Evolutionary conservation across 2,113 vertebrate genomes (phyloP), one percentile per base, ranked within the genome.

Genomic region (Catagonus wagneri): DNA sequence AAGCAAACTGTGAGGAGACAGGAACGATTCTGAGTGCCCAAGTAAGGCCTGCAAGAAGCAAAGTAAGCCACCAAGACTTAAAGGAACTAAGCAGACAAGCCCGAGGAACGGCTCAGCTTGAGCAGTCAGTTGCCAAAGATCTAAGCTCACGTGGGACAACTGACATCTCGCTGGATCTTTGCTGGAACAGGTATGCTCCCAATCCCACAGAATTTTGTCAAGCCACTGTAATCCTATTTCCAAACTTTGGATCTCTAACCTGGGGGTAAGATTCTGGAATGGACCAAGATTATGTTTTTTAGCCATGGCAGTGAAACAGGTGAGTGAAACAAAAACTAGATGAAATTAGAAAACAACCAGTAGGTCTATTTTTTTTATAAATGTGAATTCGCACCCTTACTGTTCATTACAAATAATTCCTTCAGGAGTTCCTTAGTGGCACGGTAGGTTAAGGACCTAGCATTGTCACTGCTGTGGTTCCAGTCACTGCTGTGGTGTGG

Each of bases 281-380:
- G 85, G 17, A 74, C 27, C 34, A 50, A 65, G 20, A 93, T 56
- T 83, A 72, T 65, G 4, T 84, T 39, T 92, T 93, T 29, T 22
- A 44, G 44, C n/a, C 71, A 88, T 36, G 76, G 6, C 2, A 29
- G 7, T 83, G 39, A 96, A 88, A 27, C 25, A 2, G 12, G 8
- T n/a, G 2, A 75, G 78, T 60, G 39, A 89, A 91, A 83, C 74
- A 89, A 96, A 93, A 89, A 27, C 61, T 72, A 72, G 11, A 39
- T 36, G 50, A 83, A 69, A 17, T 56, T 56, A 22, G 22, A 36
- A 29, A 29, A 34, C 16, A 19, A 79, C 39, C 72, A 56, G 6
- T 22, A 16, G 14, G 61, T 7, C 27, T 60, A 17, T 60, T 79
- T 94, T 79, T 94, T 71, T 76, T 58, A 36, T 63, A 90, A 81